Evolutionary conservation across 1,140 invertebrate genomes (phyloP).

Genomic region (Trichoplusia ni): DNA sequence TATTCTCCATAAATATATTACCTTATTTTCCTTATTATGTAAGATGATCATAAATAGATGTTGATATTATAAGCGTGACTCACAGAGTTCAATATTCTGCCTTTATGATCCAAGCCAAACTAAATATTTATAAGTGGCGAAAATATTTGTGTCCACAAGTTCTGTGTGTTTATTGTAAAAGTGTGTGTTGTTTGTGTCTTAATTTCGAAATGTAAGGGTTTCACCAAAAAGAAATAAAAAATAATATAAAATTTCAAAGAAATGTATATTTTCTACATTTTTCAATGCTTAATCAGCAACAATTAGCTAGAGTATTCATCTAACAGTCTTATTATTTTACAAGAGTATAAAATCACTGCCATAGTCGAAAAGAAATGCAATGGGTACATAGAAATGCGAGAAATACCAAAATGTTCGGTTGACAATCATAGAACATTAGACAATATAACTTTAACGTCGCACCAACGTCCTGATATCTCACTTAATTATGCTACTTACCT

Average conservation of each 20-base stretch:
- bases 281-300: conserved; percentile 57
- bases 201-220: conserved; percentile 3
- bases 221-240: conserved; percentile 38
- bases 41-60: no score
- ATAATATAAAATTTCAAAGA: conserved; percentile 48
- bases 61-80: no score
- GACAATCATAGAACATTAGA: conserved; percentile 33
- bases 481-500: conserved; percentile 52
- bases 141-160: no score
- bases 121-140: no score
- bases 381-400: conserved; percentile 63
- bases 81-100: no score
- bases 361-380: conserved; percentile 66
- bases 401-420: conserved; percentile 1
- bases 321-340: conserved; percentile 80
- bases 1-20: no score
- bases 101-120: no score
- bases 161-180: background rate
- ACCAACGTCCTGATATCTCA: conserved; percentile 28
- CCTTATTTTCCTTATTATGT: no score
- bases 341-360: conserved; percentile 73
- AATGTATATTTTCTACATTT: conserved; percentile 61
- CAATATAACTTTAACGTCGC: conserved; percentile 36
- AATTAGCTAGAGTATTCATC: conserved; percentile 76
- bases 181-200: background rate